Evolutionary conservation across 2,797 vertebrate species (phyloP), one percentile per base, ranked within the genome.

Genomic region (Danio albolineatus): DNA sequence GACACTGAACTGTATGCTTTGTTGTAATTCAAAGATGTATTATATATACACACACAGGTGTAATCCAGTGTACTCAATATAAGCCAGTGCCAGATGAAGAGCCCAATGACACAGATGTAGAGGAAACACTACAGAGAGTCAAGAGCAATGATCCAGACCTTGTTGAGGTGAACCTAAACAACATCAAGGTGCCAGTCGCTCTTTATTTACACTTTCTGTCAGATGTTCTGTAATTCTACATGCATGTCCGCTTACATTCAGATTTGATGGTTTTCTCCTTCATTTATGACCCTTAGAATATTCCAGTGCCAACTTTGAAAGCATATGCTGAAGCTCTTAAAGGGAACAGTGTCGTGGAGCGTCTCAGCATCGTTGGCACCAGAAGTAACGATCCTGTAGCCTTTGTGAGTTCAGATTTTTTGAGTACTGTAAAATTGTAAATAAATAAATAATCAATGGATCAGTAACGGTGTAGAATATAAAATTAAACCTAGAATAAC

Each of bases 81-180:
- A 98, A 98, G 87, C 95, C 95, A 16, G 95, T 99, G 82, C 97
- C 97, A 0, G 98, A 99, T 43, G 98, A 99, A 87, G 92, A 95
- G 83, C 98, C 98, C 2, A 99, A 99, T 84, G 92, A 96, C 48
- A 99, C 98, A 0, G 93, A 99, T 0, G 93, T 99, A 70, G 97
- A 98, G 76, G 95, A 98, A 83, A 98, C 98, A 0, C 91, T 99
- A 85, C 86, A 92, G 90, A 93, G 90, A 84, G 84, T 99, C 74
- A 95, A 96, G 84, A 95, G 80, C 89, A 98, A 98, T 0, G 97
- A 99, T 87, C 94, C 97, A 0, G 92, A 96, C 57, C 94, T 99
- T 17, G 90, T 96, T 81, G 98, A 99, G 85, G 95, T 99, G 86
- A 99, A 99, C 90, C 96, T 99, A 69, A 99, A 99, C 88, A 99